phyloP scores from a whole-genome alignment of 2,888 invertebrate species.

The Mylabris sibirica region DNA sequence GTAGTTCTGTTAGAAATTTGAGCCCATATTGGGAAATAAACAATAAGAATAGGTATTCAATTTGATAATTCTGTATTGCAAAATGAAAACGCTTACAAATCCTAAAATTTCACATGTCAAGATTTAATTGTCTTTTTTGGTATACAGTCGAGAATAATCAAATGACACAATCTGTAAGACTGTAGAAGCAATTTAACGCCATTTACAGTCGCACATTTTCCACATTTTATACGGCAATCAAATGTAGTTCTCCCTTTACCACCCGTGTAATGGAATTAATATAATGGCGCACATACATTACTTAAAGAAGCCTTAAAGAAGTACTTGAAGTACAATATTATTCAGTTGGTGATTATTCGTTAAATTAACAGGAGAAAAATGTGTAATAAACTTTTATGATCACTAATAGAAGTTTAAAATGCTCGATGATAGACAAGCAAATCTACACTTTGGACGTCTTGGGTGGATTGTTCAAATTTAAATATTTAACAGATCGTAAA shows the following conservation, averaged over 20 bases:
- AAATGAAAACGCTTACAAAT: neutral
- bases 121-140: neutral
- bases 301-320: neutral
- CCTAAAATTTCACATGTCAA: neutral
- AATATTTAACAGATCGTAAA: constrained; percentile 10
- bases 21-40: too few species aligned
- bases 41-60: too few species aligned
- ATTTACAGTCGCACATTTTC: neutral
- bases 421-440: neutral
- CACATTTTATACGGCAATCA: neutral
- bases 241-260: neutral
- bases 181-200: neutral
- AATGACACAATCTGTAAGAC: neutral
- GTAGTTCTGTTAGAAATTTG: too few species aligned
- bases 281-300: neutral
- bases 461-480: neutral
- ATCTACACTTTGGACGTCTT: neutral
- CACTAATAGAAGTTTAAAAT: neutral
- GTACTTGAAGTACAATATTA: neutral
- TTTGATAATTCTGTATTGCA: too few species aligned
- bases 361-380: neutral
- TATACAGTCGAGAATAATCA: neutral
- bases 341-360: neutral
- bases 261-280: neutral
- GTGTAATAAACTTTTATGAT: neutral